These are phyloP conservation scores for Choloepus didactylus DNA, from an alignment of 2,797 vertebrate genomes.

Conservation along the genomic window DNA sequence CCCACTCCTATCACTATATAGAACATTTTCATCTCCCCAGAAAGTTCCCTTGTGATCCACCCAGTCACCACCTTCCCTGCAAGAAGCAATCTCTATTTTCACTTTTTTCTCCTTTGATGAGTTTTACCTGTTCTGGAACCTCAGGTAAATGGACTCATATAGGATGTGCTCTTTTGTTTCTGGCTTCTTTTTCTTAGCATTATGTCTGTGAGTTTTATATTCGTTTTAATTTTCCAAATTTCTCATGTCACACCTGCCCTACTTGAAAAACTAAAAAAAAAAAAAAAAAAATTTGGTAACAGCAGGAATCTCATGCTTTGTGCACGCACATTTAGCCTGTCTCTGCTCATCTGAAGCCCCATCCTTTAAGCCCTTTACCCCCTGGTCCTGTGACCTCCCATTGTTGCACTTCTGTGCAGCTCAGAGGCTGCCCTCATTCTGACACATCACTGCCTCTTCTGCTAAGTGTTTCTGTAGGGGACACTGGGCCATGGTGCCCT, in stretches of 20 bases:
- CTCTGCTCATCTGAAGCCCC: neutral
- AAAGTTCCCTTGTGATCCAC: neutral
- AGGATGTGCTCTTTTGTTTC: neutral
- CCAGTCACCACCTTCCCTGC: neutral
- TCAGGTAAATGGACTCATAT: neutral
- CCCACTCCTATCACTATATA: neutral
- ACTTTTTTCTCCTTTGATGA: neutral
- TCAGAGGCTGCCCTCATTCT: neutral
- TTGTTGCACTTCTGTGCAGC: neutral
- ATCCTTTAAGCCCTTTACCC: neutral
- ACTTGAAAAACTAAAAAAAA: neutral
- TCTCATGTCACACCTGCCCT: neutral
- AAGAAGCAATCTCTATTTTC: neutral
- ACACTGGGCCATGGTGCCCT: rapidly evolving
- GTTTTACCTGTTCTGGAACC: neutral
- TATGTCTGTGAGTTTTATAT: neutral
- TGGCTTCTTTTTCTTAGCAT: neutral
- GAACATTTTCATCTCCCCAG: neutral
- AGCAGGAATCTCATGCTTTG: neutral
- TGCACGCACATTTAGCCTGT: neutral
- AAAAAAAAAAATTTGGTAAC: neutral
- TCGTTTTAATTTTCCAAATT: constrained; percentile 12
- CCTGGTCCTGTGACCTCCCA: rapidly evolving
- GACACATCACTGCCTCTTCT: neutral
- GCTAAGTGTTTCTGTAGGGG: rapidly evolving